Conservation (phyloP, 2,113 vertebrate genomes). For the Prunella himalayana region DNA sequence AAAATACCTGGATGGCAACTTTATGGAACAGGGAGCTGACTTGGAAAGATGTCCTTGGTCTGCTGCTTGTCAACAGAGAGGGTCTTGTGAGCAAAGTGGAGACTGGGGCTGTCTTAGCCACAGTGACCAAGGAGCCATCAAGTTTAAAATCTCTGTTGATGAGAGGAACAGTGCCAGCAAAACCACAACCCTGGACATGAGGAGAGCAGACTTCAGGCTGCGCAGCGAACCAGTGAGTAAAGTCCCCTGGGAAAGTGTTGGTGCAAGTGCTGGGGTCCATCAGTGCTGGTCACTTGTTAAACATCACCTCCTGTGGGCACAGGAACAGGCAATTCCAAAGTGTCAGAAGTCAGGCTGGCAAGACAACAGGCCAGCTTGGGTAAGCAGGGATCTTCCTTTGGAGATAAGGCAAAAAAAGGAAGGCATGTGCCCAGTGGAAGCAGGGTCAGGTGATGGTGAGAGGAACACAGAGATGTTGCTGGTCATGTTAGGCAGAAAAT, state of each 20-base stretch:
- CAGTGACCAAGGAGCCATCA: rapidly evolving
- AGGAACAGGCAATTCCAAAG: not conserved
- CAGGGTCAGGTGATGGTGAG: not conserved
- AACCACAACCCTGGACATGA: not conserved
- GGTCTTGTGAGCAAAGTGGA: not conserved
- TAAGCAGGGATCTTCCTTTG: not conserved
- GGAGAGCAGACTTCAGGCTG: not conserved
- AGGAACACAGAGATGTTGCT: not conserved
- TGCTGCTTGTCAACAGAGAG: not conserved
- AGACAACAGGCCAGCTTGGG: not conserved
- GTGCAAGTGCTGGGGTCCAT: not conserved
- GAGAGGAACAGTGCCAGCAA: not conserved
- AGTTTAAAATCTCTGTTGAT: not conserved
- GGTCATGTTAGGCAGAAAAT: not conserved
- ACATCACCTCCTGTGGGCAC: not conserved
- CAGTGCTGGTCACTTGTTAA: not conserved
- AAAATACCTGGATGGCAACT: not conserved
- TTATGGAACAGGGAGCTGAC: not conserved
- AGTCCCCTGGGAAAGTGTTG: not conserved
- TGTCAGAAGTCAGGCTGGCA: not conserved
- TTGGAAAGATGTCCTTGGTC: not conserved
- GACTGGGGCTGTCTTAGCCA: not conserved
- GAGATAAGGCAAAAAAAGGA: not conserved
- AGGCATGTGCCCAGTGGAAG: not conserved
- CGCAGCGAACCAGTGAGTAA: not conserved